phyloP scores from a whole-genome alignment of 2,888 invertebrate genomes.

The Lochmaea crataegi region DNA sequence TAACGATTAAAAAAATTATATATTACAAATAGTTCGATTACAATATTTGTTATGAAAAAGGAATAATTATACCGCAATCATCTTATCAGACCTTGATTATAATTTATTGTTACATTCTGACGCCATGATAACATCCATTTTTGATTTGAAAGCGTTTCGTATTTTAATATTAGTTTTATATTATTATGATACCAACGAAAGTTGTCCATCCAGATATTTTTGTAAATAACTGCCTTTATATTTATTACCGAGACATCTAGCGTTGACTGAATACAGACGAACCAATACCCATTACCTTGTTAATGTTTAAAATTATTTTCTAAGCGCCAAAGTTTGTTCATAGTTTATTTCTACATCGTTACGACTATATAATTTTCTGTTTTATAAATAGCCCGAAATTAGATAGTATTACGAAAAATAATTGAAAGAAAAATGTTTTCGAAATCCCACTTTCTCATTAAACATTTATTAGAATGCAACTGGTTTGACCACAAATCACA shows the following conservation, averaged over 20 bases:
- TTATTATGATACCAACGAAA: background rate
- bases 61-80: too few relatives aligned
- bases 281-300: background rate
- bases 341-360: background rate
- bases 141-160: too few relatives aligned
- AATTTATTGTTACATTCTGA: too few relatives aligned
- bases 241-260: background rate
- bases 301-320: background rate
- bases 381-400: conserved; percentile 21
- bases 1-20: too few relatives aligned
- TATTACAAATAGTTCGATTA: too few relatives aligned
- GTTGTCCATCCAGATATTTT: background rate
- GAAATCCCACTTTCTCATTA: conserved; percentile 5
- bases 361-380: background rate
- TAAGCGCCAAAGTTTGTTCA: background rate
- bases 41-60: too few relatives aligned
- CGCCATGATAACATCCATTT: background rate
- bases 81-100: too few relatives aligned
- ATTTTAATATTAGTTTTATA: background rate
- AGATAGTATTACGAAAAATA: conserved; percentile 20
- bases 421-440: conserved; percentile 25
- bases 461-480: conserved; percentile 22
- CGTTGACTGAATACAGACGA: background rate
- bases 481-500: conserved; percentile 30
- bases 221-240: background rate